A percentile compares a stretch with the other conserved stretches of the same genome.
phyloP scores from a whole-genome alignment of 30 jellyfish, hydroid and myxozoan genomes.

The Nemopilema nomurai region DNA sequence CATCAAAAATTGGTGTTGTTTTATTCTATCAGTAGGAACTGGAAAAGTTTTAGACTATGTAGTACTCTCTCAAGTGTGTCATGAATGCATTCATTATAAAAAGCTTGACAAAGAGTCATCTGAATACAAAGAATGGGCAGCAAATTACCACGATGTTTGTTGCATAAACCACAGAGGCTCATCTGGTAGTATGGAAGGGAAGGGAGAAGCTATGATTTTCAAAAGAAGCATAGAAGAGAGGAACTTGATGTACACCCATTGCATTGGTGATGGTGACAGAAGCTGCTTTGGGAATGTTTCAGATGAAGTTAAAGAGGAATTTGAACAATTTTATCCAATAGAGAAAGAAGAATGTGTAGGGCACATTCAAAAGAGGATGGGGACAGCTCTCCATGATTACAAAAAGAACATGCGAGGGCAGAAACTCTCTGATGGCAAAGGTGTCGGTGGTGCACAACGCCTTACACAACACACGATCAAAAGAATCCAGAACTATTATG shows the following conservation, averaged over 20 bases:
- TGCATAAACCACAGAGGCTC: constrained; percentile 27
- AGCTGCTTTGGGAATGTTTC: constrained; percentile 44
- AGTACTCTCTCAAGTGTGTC: constrained; percentile 33
- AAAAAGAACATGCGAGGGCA: constrained; percentile 28
- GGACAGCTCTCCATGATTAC: constrained; percentile 14
- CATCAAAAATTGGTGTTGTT: constrained; percentile 43
- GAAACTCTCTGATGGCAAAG: constrained; percentile 49
- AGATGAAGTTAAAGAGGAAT: not conserved
- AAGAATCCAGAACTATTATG: constrained; percentile 38
- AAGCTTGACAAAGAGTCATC: constrained; percentile 2
- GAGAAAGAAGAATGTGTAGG: constrained; percentile 54
- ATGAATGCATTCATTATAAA: not conserved
- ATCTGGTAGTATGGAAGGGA: constrained; percentile 27
- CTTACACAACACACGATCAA: constrained; percentile 40
- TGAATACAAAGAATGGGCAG: constrained; percentile 19
- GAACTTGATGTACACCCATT: constrained; percentile 19
- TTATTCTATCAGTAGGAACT: constrained; percentile 21
- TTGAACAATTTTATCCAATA: constrained; percentile 13
- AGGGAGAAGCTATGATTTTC: constrained; percentile 13
- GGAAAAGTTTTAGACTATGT: constrained; percentile 43
- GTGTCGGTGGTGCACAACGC: constrained; percentile 57
- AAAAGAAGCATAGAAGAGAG: constrained; percentile 14
- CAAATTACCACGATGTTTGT: not conserved
- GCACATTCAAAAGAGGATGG: constrained; percentile 39
- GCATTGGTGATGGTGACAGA: constrained; percentile 57